phyloP scores from a whole-genome alignment of 2,113 vertebrate genomes.

The Rhizomys pruinosus region DNA sequence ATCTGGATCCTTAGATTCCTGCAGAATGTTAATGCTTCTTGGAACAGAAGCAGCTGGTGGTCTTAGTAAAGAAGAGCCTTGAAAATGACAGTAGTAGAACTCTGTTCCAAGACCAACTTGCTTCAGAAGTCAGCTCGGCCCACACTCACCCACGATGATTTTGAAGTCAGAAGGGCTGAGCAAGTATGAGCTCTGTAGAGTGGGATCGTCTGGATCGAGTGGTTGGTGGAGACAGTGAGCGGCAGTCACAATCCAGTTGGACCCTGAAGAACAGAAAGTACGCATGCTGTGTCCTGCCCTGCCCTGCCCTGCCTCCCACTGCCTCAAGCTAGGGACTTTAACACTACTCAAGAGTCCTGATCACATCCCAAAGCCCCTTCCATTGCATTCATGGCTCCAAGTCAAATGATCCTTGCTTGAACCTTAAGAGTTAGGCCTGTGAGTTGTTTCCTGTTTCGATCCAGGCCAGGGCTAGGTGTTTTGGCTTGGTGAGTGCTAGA shows the following conservation, averaged over 20 bases:
- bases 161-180: conserved; percentile 79
- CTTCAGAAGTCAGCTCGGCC: neutral
- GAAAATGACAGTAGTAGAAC: neutral
- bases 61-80: conserved; percentile 3
- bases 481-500: too few relatives aligned
- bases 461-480: neutral
- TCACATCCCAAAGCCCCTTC: neutral
- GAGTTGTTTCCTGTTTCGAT: neutral
- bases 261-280: conserved; percentile 66
- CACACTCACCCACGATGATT: conserved; percentile 83
- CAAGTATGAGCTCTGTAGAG: neutral
- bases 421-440: neutral
- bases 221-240: conserved; percentile 84
- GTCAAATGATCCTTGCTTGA: neutral
- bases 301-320: neutral
- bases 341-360: neutral
- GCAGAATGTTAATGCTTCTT: neutral
- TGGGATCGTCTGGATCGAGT: conserved; percentile 49
- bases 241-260: conserved; percentile 83
- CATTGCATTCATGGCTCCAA: neutral
- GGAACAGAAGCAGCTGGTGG: neutral
- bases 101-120: neutral
- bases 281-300: fast-evolving
- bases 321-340: neutral
- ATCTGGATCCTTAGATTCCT: neutral